phyloP scores from a whole-genome alignment of 2,888 invertebrate genomes.

The Rhagophthalmus giganteus region DNA sequence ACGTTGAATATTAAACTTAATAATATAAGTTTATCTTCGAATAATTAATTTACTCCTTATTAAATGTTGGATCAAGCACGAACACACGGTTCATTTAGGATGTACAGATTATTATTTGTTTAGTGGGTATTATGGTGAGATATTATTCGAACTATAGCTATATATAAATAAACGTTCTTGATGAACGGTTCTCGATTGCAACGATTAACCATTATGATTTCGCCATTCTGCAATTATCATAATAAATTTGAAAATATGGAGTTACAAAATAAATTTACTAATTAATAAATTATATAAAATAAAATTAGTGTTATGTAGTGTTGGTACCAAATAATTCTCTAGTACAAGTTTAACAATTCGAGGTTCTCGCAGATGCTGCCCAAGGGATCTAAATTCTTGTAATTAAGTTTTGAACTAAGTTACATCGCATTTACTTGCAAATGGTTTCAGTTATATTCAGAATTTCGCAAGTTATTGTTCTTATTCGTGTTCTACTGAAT shows the following conservation, averaged over 20 bases:
- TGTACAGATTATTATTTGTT: too few relatives aligned
- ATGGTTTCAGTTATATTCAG: conserved; percentile 38
- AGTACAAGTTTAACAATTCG: conserved; percentile 40
- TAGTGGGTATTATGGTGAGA: too few relatives aligned
- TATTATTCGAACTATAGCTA: too few relatives aligned
- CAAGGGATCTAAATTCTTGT: conserved; percentile 43
- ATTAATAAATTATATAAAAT: conserved; percentile 16
- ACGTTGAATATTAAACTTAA: too few relatives aligned
- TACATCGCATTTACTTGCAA: conserved; percentile 42
- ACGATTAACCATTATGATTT: too few relatives aligned
- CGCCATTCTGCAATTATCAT: too few relatives aligned
- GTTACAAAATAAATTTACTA: background rate
- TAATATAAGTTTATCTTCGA: too few relatives aligned
- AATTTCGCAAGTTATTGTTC: conserved; percentile 25
- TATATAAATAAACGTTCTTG: too few relatives aligned
- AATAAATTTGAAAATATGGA: background rate
- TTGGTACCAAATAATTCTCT: conserved; percentile 35
- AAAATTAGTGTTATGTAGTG: conserved; percentile 23
- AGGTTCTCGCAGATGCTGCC: conserved; percentile 46
- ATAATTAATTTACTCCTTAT: too few relatives aligned
- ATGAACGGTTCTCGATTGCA: too few relatives aligned
- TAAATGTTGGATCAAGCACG: too few relatives aligned
- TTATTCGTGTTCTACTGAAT: conserved; percentile 19
- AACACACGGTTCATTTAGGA: too few relatives aligned
- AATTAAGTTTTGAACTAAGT: conserved; percentile 45